These are phyloP conservation scores for Amblyteles armatorius DNA, from an alignment of 2,888 invertebrate species.

Conservation along the genomic window DNA sequence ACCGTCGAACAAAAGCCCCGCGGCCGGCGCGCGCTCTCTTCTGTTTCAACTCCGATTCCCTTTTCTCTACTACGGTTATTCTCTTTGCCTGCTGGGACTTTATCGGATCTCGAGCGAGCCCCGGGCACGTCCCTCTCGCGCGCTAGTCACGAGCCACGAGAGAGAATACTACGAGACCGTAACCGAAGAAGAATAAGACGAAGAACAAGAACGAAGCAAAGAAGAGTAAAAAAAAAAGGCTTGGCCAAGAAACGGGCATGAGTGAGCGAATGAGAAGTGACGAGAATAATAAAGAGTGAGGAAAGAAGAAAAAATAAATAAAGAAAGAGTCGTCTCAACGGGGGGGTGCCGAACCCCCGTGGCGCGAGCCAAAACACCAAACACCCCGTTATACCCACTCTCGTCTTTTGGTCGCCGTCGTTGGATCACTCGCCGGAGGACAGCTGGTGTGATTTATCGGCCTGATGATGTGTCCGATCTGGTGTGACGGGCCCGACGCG, in stretches of 20 bases:
- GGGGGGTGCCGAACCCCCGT: slow-evolving; percentile 79
- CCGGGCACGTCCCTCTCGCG: slow-evolving; percentile 34
- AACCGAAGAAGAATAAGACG: neutral
- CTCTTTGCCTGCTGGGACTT: slow-evolving; percentile 29
- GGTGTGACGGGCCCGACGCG: slow-evolving; percentile 67
- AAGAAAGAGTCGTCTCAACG: slow-evolving; percentile 70
- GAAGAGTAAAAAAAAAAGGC: neutral
- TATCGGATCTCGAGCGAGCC: slow-evolving; percentile 41
- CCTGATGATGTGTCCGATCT: slow-evolving; percentile 76
- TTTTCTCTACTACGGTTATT: slow-evolving; percentile 29
- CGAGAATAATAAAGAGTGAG: slow-evolving; percentile 39
- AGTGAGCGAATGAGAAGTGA: slow-evolving; percentile 43
- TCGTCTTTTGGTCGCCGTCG: slow-evolving; percentile 34
- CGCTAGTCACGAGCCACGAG: slow-evolving; percentile 47
- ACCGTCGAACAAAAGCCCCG: slow-evolving; percentile 47
- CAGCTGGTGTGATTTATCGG: slow-evolving; percentile 80
- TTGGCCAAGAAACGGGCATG: slow-evolving; percentile 14
- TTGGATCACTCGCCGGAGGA: slow-evolving; percentile 37
- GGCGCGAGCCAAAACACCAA: slow-evolving; percentile 82
- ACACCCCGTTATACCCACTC: slow-evolving; percentile 73
- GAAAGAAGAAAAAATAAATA: slow-evolving; percentile 36
- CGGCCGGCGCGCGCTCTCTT: slow-evolving; percentile 10
- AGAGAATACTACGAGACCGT: neutral
- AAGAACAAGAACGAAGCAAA: neutral
- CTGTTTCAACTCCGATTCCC: slow-evolving; percentile 32